A percentile compares a stretch with the other conserved stretches of the same genome.
Conservation (phyloP, 2,113 vertebrate genomes). For the Megaceryle maxima region DNA sequence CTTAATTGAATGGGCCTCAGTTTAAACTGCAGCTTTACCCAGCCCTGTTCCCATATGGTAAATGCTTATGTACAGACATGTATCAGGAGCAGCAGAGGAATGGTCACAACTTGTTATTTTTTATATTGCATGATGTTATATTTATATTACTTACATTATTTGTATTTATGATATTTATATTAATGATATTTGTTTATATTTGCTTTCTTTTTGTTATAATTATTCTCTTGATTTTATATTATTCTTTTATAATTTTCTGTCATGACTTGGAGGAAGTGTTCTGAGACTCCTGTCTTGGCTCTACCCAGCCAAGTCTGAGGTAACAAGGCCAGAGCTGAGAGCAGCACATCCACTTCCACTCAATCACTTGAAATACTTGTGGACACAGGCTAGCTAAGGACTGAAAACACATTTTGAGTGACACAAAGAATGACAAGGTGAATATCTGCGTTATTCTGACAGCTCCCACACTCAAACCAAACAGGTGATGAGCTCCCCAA, state of each 20-base stretch:
- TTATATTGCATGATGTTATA: not conserved
- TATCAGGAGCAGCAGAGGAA: not conserved
- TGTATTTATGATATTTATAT: not conserved
- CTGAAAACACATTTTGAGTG: not conserved
- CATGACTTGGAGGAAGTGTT: not conserved
- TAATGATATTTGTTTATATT: not conserved
- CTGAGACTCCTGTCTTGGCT: not conserved
- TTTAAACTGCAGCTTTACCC: not conserved
- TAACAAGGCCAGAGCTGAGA: not conserved
- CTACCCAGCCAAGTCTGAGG: not conserved
- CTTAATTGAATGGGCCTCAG: not conserved
- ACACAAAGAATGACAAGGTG: not conserved
- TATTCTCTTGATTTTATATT: not conserved
- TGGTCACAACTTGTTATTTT: not conserved
- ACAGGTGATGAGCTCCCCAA: not conserved
- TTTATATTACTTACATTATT: not conserved
- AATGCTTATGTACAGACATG: not conserved
- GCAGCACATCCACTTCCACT: not conserved
- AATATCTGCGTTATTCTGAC: accelerated
- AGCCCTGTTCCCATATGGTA: not conserved
- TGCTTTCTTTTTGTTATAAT: not conserved
- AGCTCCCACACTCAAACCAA: not conserved
- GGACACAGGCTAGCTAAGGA: not conserved
- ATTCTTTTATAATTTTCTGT: not conserved
- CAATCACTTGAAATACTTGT: not conserved